Conservation (phyloP, 2,888 invertebrate genomes). For the Apotomis turbidana region DNA sequence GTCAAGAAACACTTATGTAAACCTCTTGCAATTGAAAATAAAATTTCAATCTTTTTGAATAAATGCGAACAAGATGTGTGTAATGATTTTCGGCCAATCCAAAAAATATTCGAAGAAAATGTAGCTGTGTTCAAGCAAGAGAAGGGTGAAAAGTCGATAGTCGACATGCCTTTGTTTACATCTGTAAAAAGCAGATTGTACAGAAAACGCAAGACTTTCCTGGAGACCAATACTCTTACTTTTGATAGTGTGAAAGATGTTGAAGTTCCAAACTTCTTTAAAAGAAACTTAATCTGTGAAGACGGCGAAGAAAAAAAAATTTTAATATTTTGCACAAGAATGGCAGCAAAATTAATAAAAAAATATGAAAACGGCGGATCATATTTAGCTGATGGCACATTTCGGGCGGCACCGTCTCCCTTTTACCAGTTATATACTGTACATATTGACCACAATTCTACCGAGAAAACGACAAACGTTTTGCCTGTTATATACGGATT, state of each 20-base stretch:
- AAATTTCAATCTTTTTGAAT: slow-evolving; percentile 5
- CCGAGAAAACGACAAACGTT: too few species aligned
- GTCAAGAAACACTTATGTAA: too few species aligned
- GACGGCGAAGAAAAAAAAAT: too few species aligned
- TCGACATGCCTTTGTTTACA: slow-evolving; percentile 12
- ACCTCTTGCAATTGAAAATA: slow-evolving; percentile 10
- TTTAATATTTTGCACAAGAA: slow-evolving; percentile 1
- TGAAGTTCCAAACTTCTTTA: neutral
- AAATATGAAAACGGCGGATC: slow-evolving; percentile 6
- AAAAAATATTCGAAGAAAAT: slow-evolving; percentile 5
- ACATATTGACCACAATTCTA: too few species aligned
- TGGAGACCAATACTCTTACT: neutral
- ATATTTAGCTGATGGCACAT: too few species aligned
- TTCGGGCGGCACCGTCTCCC: too few species aligned
- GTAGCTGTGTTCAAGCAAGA: slow-evolving; percentile 12
- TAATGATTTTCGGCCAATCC: slow-evolving; percentile 6
- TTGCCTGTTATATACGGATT: too few species aligned
- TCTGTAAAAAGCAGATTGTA: neutral
- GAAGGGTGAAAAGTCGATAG: slow-evolving; percentile 4
- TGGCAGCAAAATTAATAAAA: slow-evolving; percentile 3
- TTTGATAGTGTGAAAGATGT: slow-evolving; percentile 13
- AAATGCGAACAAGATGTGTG: neutral
- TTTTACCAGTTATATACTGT: too few species aligned
- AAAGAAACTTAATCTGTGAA: neutral
- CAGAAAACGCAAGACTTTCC: slow-evolving; percentile 8